Conservation (phyloP, 2,113 vertebrate species). For the Chloroceryle aenea region DNA sequence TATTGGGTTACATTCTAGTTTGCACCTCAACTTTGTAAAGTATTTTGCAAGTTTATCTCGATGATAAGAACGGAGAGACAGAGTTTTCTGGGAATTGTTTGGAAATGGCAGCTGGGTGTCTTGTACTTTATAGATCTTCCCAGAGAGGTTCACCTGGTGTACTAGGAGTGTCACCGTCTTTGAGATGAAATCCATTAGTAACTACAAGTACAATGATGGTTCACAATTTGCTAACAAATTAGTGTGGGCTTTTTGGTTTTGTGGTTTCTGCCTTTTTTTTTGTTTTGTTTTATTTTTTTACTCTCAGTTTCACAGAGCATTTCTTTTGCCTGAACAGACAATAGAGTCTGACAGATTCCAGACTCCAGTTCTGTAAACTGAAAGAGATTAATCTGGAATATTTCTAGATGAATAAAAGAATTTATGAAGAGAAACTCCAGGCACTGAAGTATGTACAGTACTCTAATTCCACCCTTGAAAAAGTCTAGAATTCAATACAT, state of each 20-base stretch:
- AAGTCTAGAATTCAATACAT: neutral
- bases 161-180: neutral
- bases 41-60: neutral
- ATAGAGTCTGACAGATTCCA: neutral
- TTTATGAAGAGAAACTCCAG: neutral
- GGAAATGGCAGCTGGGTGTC: neutral
- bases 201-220: neutral
- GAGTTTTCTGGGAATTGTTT: neutral
- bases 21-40: neutral
- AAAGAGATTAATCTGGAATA: neutral
- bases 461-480: neutral
- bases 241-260: neutral
- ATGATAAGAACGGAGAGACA: neutral
- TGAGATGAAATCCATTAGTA: neutral
- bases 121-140: neutral
- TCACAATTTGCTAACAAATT: neutral
- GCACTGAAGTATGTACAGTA: neutral
- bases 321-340: neutral
- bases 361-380: neutral
- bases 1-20: neutral
- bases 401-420: neutral
- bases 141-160: neutral
- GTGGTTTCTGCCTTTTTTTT: neutral
- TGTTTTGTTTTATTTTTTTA: neutral
- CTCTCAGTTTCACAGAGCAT: neutral